Base-by-base conservation (phyloP, 1,140 invertebrate genomes). In the Procambarus clarkii region DNA sequence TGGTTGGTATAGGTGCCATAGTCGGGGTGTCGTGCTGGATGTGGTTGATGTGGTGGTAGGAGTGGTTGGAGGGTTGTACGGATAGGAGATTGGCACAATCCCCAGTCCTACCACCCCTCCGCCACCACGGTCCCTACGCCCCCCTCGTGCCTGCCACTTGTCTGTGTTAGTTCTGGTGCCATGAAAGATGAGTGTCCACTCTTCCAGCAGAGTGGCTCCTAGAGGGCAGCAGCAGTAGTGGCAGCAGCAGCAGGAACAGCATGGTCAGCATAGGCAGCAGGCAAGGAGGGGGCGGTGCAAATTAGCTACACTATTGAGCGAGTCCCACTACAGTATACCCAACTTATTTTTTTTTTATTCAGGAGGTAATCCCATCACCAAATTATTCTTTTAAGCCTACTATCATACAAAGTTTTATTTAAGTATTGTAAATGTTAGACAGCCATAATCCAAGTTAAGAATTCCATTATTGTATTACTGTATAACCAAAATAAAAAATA, bases 111-210 rank as follows among this genome's bases (percentile, higher is more conserved):
- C 50, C 58, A 21, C 74, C 21, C 71, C 82, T n/a, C 82, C 74
- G 46, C 77, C 89, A 85, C 89, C 89, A 54, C 89, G 81, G 60
- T 91, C 80, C 64, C 76, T 78, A 44, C 89, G 89, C 50, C 80
- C 89, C 46, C 89, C 81, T 45, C 89, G 81, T 71, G 82, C 71
- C 89, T 91, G 89, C 89, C 89, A 91, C 74, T 64, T 85, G 76
- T 91, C 89, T 79, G 82, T 69, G 77, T 91, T 91, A 69, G 58
- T 91, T 91, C 82, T 91, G 89, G 89, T 91, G 77, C 89, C 89
- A 86, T 91, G 58, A 91, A 91, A 91, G 82, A 91, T 91, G 80
- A 91, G 82, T 21, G 50, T 45, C 89, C 89, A 91, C 45, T 64
- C 58, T 58, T 91, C 76, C 89, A 91, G 82, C 45, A 91, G 60